Evolutionary conservation across 2,888 invertebrate species (phyloP).

Genomic region (Urechis unicinctus): DNA sequence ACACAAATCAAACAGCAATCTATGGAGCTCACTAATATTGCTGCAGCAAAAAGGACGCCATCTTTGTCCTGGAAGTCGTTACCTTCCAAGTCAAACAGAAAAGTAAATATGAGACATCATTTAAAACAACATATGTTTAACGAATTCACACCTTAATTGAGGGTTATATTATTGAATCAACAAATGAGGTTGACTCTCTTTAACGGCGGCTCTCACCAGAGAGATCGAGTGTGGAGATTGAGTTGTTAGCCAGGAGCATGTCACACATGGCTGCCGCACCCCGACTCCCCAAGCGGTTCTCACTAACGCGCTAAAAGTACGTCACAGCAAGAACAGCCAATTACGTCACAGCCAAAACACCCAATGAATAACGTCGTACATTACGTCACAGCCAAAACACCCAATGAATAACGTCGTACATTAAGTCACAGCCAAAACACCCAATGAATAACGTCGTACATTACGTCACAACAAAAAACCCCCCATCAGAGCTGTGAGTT

Average conservation of each 20-base stretch:
- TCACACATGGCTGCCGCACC: slow-evolving; percentile 11
- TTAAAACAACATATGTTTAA: background rate
- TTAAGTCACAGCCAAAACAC: too few species aligned
- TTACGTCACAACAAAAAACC: too few species aligned
- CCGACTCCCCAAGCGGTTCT: slow-evolving; percentile 8
- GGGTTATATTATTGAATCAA: too few species aligned
- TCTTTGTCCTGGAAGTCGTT: slow-evolving; percentile 2
- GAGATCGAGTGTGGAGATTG: background rate
- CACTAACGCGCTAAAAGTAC: slow-evolving; percentile 4
- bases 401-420: too few species aligned
- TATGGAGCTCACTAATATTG: background rate
- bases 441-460: too few species aligned
- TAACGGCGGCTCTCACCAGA: background rate
- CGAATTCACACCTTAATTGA: too few species aligned
- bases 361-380: too few species aligned
- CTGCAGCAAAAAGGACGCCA: slow-evolving; percentile 3
- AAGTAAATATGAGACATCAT: background rate
- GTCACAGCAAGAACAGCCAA: too few species aligned
- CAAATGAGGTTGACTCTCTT: too few species aligned
- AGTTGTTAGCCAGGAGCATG: slow-evolving; percentile 2
- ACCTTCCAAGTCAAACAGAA: background rate
- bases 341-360: too few species aligned
- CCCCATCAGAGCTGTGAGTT: too few species aligned
- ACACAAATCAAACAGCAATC: background rate
- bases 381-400: too few species aligned